Conservation (phyloP, 1,140 invertebrate genomes). For the Heliconius melpomene region DNA sequence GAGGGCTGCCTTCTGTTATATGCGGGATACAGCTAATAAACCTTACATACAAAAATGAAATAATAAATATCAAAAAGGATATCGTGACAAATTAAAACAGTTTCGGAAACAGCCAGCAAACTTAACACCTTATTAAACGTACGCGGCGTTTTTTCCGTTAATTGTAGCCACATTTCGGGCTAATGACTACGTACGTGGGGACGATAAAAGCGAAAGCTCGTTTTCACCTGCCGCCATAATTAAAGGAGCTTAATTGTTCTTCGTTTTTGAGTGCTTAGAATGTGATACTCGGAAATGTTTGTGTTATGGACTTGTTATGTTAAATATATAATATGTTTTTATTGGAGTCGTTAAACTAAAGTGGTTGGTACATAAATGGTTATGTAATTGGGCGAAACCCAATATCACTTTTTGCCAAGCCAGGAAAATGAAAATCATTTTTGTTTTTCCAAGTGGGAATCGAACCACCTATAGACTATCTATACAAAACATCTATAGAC, state of each 20-base stretch:
- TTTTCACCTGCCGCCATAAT: conserved; percentile 59
- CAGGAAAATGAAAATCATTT: too few relatives aligned
- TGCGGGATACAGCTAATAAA: too few relatives aligned
- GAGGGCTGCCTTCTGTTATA: too few relatives aligned
- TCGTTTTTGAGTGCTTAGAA: conserved; percentile 56
- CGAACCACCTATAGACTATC: too few relatives aligned
- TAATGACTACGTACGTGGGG: conserved; percentile 66
- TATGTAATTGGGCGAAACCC: too few relatives aligned
- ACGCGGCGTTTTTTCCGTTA: conserved; percentile 69
- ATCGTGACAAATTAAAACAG: conserved; percentile 42
- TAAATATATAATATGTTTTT: neutral
- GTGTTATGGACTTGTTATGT: conserved; percentile 32
- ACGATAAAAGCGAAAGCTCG: conserved; percentile 67
- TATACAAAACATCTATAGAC: too few relatives aligned
- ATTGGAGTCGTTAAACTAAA: neutral
- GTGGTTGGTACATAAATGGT: neutral
- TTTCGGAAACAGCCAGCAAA: conserved; percentile 52
- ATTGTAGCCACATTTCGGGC: conserved; percentile 71
- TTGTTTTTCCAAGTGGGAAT: too few relatives aligned
- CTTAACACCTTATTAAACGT: conserved; percentile 74
- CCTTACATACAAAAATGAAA: neutral
- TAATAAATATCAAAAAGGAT: conserved; percentile 4
- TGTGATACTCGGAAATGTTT: conserved; percentile 23
- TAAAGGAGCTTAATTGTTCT: conserved; percentile 66
- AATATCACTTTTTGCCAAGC: too few relatives aligned